Evolutionary conservation across 2,797 vertebrate genomes (phyloP), one percentile per base, ranked within the genome.

Genomic region (Moxostoma hubbsi): DNA sequence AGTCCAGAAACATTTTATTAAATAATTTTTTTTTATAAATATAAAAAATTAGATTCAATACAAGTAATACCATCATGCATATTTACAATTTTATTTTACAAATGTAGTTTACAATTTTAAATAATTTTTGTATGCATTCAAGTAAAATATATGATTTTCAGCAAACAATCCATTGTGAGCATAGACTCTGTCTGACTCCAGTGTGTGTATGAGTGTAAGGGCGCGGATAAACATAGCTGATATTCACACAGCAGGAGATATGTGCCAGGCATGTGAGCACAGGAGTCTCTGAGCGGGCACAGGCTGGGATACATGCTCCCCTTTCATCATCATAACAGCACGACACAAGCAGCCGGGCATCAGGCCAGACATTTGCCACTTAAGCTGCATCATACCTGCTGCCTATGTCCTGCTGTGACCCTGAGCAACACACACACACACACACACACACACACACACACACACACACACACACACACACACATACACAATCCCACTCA

Each of bases 291-390:
- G 9, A 62, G 18, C 8, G 47, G 69, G 13, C 64, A 81, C 54
- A 16, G 75, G n/a, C 71, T 62, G 69, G 43, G 62, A 81, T 46
- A 54, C 18, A 67, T 18, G 63, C 15, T 24, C 65, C 24, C 4
- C 15, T 47, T 49, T 63, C 70, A 61, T 15, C 70, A 80, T 13
- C 62, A 75, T 54, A 46, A n/a, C 62, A 36, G 55, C 63, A 24
- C 2, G 24, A 24, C 24, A 24, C 61, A 50, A 61, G 77, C 73
- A 45, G 24, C 24, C 24, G 24, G 24, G 24, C 24, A 24, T 49
- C 18, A 55, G 63, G 70, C 69, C 81, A 78, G 71, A 61, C 78
- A 85, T 82, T 74, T 82, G 78, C 61, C 75, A 77, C 11, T 55
- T 57, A 51, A 53, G 54, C 69, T 57, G 43, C 54, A 54, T 72